Percentiles rank a stretch among this genome's conserved stretches.
These are phyloP conservation scores for Pimpla rufipes DNA, from an alignment of 2,888 invertebrate genomes.

Conservation along the genomic window DNA sequence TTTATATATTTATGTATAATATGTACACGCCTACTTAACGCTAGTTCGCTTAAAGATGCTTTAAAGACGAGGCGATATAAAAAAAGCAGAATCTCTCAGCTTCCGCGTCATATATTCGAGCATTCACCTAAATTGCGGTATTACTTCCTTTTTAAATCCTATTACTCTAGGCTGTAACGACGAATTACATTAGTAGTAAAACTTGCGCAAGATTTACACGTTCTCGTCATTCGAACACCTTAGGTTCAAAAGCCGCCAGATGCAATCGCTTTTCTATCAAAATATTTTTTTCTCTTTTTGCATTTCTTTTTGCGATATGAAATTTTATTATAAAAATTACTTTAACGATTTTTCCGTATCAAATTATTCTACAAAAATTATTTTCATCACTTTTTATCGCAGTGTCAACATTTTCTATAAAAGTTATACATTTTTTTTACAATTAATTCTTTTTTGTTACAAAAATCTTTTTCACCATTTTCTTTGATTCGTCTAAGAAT, in stretches of 20 bases:
- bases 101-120: slow-evolving; percentile 35
- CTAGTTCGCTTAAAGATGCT: slow-evolving; percentile 18
- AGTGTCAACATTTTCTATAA: too few relatives aligned
- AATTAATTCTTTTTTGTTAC: too few relatives aligned
- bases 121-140: slow-evolving; percentile 19
- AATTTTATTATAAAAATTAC: too few relatives aligned
- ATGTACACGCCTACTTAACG: slow-evolving; percentile 56
- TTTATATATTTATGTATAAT: slow-evolving; percentile 10
- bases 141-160: slow-evolving; percentile 19
- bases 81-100: slow-evolving; percentile 22
- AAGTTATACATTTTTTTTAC: too few relatives aligned
- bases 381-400: too few relatives aligned
- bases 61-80: slow-evolving; percentile 22
- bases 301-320: too few relatives aligned
- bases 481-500: too few relatives aligned
- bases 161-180: slow-evolving; percentile 42
- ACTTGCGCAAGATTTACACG: slow-evolving; percentile 21
- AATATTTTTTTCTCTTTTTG: too few relatives aligned
- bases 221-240: slow-evolving; percentile 15
- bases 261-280: too few relatives aligned
- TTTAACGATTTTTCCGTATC: too few relatives aligned
- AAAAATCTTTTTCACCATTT: too few relatives aligned
- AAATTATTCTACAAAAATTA: not conserved
- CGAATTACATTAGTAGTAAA: slow-evolving; percentile 50
- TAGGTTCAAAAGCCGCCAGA: slow-evolving; percentile 6